These are phyloP conservation scores for Nymphalis c-album DNA, from an alignment of 2,888 invertebrate species.

Conservation along the genomic window DNA sequence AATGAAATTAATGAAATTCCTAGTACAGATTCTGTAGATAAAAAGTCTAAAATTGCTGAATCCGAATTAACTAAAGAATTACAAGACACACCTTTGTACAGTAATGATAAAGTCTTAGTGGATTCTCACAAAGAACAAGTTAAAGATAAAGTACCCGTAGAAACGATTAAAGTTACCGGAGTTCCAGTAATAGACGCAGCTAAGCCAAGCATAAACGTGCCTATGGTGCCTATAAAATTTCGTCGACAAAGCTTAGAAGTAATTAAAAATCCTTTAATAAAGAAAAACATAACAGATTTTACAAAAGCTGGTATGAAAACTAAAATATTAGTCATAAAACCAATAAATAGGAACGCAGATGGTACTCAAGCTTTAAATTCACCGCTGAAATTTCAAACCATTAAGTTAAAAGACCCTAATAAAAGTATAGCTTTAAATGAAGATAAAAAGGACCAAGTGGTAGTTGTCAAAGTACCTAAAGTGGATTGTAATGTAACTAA, in stretches of 20 bases:
- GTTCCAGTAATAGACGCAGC: slow-evolving; percentile 1
- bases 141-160: neutral
- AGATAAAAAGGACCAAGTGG: slow-evolving; percentile 64
- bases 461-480: slow-evolving; percentile 71
- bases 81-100: neutral
- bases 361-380: slow-evolving; percentile 52
- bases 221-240: slow-evolving; percentile 66
- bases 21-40: slow-evolving; percentile 3
- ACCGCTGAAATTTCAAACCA: slow-evolving; percentile 73
- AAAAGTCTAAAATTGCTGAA: slow-evolving; percentile 5
- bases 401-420: slow-evolving; percentile 86
- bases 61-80: slow-evolving; percentile 2
- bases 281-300: slow-evolving; percentile 69
- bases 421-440: slow-evolving; percentile 52
- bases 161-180: slow-evolving; percentile 28
- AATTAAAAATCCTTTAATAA: slow-evolving; percentile 71
- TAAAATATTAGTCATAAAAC: slow-evolving; percentile 75
- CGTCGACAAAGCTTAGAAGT: slow-evolving; percentile 68
- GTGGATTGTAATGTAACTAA: slow-evolving; percentile 56
- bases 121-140: slow-evolving; percentile 8
- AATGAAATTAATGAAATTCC: neutral
- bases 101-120: slow-evolving; percentile 12
- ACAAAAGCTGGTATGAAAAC: slow-evolving; percentile 74
- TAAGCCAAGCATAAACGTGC: slow-evolving; percentile 42
- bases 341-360: slow-evolving; percentile 67